A percentile compares a stretch with the other conserved stretches of the same genome.
Evolutionary conservation across 2,888 invertebrate genomes (phyloP).

Genomic region (Choristoneura rosaceana): DNA sequence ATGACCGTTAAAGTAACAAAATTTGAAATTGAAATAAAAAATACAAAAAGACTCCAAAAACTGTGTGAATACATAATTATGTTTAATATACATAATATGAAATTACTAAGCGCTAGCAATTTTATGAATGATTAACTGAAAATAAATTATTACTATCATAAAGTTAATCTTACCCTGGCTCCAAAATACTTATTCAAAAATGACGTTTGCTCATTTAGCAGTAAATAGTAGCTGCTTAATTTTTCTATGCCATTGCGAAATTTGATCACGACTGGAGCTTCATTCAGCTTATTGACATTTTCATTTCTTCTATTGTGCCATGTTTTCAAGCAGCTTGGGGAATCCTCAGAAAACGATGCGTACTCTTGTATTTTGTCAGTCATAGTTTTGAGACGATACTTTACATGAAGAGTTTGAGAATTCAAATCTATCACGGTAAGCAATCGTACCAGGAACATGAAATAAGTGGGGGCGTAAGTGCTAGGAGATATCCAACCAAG

Average conservation of each 20-base stretch:
- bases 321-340: background rate
- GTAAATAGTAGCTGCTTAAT: constrained; percentile 5
- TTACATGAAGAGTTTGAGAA: background rate
- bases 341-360: background rate
- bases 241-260: background rate
- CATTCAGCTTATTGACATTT: no score
- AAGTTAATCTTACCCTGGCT: constrained; percentile 2
- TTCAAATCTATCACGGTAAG: constrained; percentile 7
- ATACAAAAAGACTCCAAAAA: no score
- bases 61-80: no score
- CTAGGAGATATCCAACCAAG: constrained; percentile 1
- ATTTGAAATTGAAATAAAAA: no score
- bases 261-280: background rate
- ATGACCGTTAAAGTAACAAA: no score
- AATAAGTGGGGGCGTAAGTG: background rate
- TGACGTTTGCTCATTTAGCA: background rate
- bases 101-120: no score
- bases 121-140: no score
- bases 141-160: no score
- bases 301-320: background rate
- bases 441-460: constrained; percentile 4
- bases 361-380: background rate
- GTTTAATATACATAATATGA: no score
- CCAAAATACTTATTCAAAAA: constrained; percentile 11
- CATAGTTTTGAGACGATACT: background rate